phyloP scores from a whole-genome alignment of 2,888 invertebrate species.

The Timema cristinae region DNA sequence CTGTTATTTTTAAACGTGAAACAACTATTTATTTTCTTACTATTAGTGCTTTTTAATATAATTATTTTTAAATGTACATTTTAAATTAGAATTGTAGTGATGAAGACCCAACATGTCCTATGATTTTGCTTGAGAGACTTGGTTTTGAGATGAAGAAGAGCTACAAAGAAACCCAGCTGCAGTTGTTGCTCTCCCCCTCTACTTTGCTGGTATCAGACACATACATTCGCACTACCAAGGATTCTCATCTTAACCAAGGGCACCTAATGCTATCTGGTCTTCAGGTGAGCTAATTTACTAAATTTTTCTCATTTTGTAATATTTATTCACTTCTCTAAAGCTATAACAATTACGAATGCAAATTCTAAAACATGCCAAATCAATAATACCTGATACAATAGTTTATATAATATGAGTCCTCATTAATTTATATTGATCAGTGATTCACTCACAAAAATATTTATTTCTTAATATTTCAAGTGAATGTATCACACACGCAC shows the following conservation, averaged over 20 bases:
- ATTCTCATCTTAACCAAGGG: slow-evolving; percentile 74
- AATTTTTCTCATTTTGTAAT: slow-evolving; percentile 31
- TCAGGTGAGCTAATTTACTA: slow-evolving; percentile 58
- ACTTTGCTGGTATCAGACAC: slow-evolving; percentile 76
- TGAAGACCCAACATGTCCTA: slow-evolving; percentile 87
- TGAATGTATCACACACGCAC: too few species aligned
- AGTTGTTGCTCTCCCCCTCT: slow-evolving; percentile 83
- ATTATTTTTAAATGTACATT: too few species aligned
- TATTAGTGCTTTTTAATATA: neutral
- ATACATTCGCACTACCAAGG: slow-evolving; percentile 62
- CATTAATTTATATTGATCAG: too few species aligned
- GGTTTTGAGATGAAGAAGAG: slow-evolving; percentile 97
- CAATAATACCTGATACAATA: too few species aligned
- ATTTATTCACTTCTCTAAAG: neutral
- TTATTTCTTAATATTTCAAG: too few species aligned
- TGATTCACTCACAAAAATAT: too few species aligned
- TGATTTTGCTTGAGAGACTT: slow-evolving; percentile 81
- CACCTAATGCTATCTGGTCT: slow-evolving; percentile 80
- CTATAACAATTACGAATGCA: too few species aligned
- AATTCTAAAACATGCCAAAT: too few species aligned
- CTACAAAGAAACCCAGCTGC: slow-evolving; percentile 86
- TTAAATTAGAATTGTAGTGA: slow-evolving; percentile 71
- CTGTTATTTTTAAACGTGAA: too few species aligned
- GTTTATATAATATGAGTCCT: too few species aligned
- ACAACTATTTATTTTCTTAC: too few species aligned